Percentiles rank a stretch among this genome's conserved stretches.
phyloP scores from a whole-genome alignment of 2,797 vertebrate genomes.

The Micromesistius poutassou region DNA sequence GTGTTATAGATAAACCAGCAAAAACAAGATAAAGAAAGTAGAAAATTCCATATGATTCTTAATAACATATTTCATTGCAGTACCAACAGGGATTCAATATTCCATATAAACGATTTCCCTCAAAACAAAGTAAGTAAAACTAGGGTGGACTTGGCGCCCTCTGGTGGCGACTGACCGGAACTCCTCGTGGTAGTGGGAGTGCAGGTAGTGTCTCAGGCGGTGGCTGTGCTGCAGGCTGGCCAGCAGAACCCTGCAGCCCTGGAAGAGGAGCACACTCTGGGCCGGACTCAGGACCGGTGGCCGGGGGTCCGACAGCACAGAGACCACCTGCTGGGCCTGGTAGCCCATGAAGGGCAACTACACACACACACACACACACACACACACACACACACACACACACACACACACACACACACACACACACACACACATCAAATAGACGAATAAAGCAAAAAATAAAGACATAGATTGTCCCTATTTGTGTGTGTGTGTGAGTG shows the following conservation, averaged over 20 bases:
- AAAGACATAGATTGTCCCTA: not conserved
- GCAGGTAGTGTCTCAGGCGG: slow-evolving; percentile 65
- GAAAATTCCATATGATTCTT: too few species aligned
- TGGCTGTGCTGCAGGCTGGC: slow-evolving; percentile 72
- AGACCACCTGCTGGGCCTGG: slow-evolving; percentile 68
- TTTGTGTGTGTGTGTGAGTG: not conserved
- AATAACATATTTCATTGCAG: too few species aligned
- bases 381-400: not conserved
- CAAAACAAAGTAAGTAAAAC: too few species aligned
- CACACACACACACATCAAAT: slow-evolving; percentile 1
- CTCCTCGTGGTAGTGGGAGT: slow-evolving; percentile 69
- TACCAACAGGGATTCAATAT: too few species aligned
- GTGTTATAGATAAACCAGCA: not conserved
- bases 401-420: slow-evolving; percentile 13
- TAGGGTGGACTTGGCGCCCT: not conserved
- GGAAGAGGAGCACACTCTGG: slow-evolving; percentile 73
- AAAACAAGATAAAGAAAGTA: not conserved
- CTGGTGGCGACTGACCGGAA: slow-evolving; percentile 68
- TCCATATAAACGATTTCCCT: too few species aligned
- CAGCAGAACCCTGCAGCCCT: slow-evolving; percentile 75
- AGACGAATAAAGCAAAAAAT: not conserved
- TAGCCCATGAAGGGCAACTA: slow-evolving; percentile 71
- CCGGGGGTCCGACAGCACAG: slow-evolving; percentile 54
- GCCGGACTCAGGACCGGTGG: slow-evolving; percentile 54
- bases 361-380: slow-evolving; percentile 18